Conservation (phyloP, 2,888 invertebrate genomes). For the Drosophila histrio region DNA sequence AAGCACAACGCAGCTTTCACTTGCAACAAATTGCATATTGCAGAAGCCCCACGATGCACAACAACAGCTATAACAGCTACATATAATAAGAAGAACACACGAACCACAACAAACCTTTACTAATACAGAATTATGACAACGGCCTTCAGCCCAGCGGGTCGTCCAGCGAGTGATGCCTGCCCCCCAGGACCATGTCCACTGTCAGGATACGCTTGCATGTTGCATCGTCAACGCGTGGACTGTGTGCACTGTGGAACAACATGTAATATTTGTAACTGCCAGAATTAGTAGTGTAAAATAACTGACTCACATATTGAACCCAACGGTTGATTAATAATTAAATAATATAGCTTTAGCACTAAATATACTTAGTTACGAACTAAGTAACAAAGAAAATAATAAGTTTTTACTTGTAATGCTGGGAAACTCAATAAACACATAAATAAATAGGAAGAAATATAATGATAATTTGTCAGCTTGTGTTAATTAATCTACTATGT, state of each 20-base stretch:
- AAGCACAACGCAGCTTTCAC: constrained; percentile 68
- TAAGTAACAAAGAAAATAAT: too few relatives aligned
- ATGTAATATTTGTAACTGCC: too few relatives aligned
- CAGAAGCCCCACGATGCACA: constrained; percentile 16
- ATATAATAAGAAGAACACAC: not conserved
- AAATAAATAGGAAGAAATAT: too few relatives aligned
- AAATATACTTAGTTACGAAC: too few relatives aligned
- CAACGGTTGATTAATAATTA: too few relatives aligned
- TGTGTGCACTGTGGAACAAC: constrained; percentile 11
- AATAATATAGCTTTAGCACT: too few relatives aligned
- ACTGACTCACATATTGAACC: too few relatives aligned
- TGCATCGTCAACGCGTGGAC: constrained; percentile 22
- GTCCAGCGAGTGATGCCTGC: constrained; percentile 13
- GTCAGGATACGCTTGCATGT: constrained; percentile 42
- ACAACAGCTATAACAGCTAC: constrained; percentile 25
- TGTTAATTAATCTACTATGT: too few relatives aligned
- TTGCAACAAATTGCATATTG: constrained; percentile 34
- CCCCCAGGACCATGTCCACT: not conserved
- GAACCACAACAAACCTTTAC: constrained; percentile 70
- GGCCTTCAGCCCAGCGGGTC: constrained; percentile 56
- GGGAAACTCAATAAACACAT: too few relatives aligned
- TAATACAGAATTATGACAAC: constrained; percentile 69
- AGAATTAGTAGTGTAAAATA: too few relatives aligned
- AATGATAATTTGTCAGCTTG: too few relatives aligned
- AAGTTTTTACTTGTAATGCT: too few relatives aligned